Conservation (phyloP, 1,140 invertebrate species). For the Brachionus calyciflorus region DNA sequence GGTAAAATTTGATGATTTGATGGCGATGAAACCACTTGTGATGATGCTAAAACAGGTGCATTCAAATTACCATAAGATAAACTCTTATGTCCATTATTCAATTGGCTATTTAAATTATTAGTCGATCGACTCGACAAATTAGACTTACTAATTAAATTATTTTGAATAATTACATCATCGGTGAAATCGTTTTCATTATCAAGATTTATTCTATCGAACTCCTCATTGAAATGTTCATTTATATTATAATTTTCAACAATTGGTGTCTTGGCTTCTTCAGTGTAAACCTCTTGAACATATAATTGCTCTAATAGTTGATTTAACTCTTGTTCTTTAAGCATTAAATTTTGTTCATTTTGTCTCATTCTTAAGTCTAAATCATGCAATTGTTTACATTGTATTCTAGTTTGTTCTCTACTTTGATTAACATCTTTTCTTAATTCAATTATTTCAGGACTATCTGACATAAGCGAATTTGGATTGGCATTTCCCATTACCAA, state of each 20-base stretch:
- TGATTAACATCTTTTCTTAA: slow-evolving; percentile 12
- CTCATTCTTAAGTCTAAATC: slow-evolving; percentile 45
- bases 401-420: slow-evolving; percentile 31
- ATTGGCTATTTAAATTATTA: background rate
- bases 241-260: no score
- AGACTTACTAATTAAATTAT: background rate
- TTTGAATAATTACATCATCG: background rate
- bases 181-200: background rate
- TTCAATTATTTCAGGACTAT: background rate
- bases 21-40: slow-evolving; percentile 1
- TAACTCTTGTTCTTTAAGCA: slow-evolving; percentile 42
- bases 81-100: background rate
- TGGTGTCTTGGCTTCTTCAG: slow-evolving; percentile 1
- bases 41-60: slow-evolving; percentile 21
- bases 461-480: background rate
- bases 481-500: background rate
- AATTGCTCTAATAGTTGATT: slow-evolving; percentile 28
- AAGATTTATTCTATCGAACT: background rate
- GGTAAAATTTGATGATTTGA: background rate
- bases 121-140: background rate
- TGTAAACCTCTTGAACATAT: slow-evolving; percentile 38
- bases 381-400: slow-evolving; percentile 45
- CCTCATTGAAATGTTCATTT: background rate
- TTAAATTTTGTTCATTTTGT: slow-evolving; percentile 42
- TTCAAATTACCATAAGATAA: slow-evolving; percentile 10